phyloP scores from a whole-genome alignment of 2,888 invertebrate species.

The Amiota minor region DNA sequence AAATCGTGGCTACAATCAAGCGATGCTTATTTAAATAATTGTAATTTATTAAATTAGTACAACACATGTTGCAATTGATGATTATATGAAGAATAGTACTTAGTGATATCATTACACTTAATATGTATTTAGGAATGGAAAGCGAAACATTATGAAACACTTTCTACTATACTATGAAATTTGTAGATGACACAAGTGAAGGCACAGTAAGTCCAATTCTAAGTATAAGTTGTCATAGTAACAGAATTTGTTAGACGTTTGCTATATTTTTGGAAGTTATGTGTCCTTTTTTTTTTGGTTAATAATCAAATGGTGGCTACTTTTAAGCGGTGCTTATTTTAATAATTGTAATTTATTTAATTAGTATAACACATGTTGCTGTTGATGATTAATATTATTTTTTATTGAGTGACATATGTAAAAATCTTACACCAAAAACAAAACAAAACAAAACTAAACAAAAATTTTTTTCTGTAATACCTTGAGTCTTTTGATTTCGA shows the following conservation, averaged over 20 bases:
- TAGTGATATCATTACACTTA: too few relatives aligned
- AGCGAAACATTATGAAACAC: too few relatives aligned
- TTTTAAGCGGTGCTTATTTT: slow-evolving; percentile 18
- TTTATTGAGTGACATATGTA: too few relatives aligned
- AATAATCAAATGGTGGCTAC: background rate
- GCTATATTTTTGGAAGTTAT: slow-evolving; percentile 28
- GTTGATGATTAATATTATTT: background rate
- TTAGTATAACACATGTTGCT: slow-evolving; percentile 26
- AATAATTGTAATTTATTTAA: slow-evolving; percentile 18
- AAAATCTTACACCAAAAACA: background rate
- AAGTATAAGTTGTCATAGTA: background rate
- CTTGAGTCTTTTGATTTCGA: too few relatives aligned
- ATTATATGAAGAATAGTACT: too few relatives aligned
- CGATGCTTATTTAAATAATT: slow-evolving; percentile 22
- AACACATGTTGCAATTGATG: slow-evolving; percentile 22
- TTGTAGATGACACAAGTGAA: too few relatives aligned
- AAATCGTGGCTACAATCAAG: too few relatives aligned
- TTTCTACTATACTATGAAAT: too few relatives aligned
- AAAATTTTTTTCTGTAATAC: slow-evolving; percentile 46
- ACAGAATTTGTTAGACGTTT: slow-evolving; percentile 29
- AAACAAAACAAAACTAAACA: slow-evolving; percentile 7
- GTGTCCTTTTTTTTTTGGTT: slow-evolving; percentile 1
- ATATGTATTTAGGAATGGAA: too few relatives aligned
- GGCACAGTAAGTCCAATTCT: too few relatives aligned
- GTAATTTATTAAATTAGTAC: slow-evolving; percentile 24